Evolutionary conservation across 2,888 invertebrate species (phyloP).

Genomic region (Pedicia rivosa): DNA sequence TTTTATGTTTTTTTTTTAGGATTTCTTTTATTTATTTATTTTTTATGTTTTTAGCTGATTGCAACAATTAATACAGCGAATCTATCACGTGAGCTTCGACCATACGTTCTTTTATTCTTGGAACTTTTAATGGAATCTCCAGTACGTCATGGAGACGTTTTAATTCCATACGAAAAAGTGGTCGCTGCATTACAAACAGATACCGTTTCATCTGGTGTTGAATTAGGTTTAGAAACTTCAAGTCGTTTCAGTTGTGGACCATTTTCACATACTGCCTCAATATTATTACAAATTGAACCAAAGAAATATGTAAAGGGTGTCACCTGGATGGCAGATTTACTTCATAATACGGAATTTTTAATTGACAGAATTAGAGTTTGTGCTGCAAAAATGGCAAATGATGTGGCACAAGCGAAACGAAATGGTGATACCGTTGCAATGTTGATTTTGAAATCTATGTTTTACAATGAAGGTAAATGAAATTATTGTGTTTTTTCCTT

Average conservation of each 20-base stretch:
- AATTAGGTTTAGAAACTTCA: constrained; percentile 42
- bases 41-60: constrained; percentile 45
- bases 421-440: constrained; percentile 52
- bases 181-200: constrained; percentile 65
- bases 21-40: constrained; percentile 6
- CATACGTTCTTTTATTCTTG: constrained; percentile 58
- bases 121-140: constrained; percentile 65
- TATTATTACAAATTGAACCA: constrained; percentile 56
- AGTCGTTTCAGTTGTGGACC: constrained; percentile 50
- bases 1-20: constrained; percentile 15
- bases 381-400: constrained; percentile 65
- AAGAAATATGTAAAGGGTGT: constrained; percentile 59
- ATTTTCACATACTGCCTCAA: constrained; percentile 48
- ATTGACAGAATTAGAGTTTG: constrained; percentile 60
- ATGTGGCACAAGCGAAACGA: constrained; percentile 58
- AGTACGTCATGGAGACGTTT: constrained; percentile 30
- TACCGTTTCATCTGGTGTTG: constrained; percentile 43
- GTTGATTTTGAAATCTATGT: constrained; percentile 41
- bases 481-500: constrained; percentile 25
- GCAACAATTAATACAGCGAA: constrained; percentile 51
- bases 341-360: constrained; percentile 54
- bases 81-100: constrained; percentile 40
- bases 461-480: constrained; percentile 39
- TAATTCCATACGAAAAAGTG: constrained; percentile 44
- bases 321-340: constrained; percentile 57